phyloP scores from a whole-genome alignment of 2,113 vertebrate species.

The Nothobranchius kuhntae region DNA sequence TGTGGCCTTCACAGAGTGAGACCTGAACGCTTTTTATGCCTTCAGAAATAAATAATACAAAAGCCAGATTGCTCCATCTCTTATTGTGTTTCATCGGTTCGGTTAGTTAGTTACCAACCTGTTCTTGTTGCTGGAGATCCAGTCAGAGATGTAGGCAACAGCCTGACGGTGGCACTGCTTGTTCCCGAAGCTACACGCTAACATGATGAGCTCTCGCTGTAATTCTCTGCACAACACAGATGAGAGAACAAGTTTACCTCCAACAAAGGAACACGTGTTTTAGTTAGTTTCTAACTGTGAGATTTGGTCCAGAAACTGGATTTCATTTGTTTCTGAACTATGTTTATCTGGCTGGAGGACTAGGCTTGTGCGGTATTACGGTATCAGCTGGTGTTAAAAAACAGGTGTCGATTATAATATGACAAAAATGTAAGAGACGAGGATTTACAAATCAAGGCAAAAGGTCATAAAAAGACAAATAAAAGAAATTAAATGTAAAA shows the following conservation, averaged over 20 bases:
- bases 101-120: slow-evolving; percentile 70
- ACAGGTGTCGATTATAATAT: too few relatives aligned
- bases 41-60: too few relatives aligned
- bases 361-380: too few relatives aligned
- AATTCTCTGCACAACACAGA: slow-evolving; percentile 81
- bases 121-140: slow-evolving; percentile 99
- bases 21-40: too few relatives aligned
- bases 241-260: not conserved
- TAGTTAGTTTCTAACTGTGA: not conserved
- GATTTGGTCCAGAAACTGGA: not conserved
- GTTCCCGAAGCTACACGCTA: slow-evolving; percentile 96
- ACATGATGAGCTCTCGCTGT: slow-evolving; percentile 93
- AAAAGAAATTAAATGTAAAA: too few relatives aligned
- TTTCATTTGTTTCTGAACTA: not conserved
- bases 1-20: too few relatives aligned
- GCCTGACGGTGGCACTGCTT: slow-evolving; percentile 98
- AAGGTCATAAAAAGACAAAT: too few relatives aligned
- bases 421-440: too few relatives aligned
- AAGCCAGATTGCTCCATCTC: too few relatives aligned
- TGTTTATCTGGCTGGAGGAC: not conserved
- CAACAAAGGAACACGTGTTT: not conserved
- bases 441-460: too few relatives aligned
- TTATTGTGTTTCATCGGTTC: too few relatives aligned
- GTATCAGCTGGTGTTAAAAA: too few relatives aligned
- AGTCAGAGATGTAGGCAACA: slow-evolving; percentile 91